phyloP scores from a whole-genome alignment of 2,888 invertebrate genomes.

The Drosophila nr. perissopoda region DNA sequence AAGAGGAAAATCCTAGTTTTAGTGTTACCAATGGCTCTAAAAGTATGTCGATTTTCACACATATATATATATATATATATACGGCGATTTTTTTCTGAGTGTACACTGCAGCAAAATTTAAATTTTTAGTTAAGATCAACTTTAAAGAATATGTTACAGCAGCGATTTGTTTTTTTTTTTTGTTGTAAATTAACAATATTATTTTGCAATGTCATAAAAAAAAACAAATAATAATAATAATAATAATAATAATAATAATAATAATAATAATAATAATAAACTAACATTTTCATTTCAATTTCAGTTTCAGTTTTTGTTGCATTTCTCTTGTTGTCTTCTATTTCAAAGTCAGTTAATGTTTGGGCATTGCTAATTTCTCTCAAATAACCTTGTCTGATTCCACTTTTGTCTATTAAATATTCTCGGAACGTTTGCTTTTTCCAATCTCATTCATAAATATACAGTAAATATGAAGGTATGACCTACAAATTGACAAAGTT shows the following conservation, averaged over 20 bases:
- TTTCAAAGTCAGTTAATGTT: neutral
- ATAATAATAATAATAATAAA: neutral
- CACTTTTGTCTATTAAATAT: neutral
- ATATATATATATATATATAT: no score
- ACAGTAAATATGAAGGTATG: conserved; percentile 24
- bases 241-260: neutral
- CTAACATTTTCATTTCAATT: neutral
- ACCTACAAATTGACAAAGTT: conserved; percentile 61
- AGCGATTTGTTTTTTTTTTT: neutral
- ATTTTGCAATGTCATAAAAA: neutral
- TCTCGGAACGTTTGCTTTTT: neutral
- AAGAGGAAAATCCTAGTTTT: neutral
- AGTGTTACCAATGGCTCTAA: no score
- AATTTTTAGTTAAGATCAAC: neutral
- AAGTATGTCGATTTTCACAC: no score
- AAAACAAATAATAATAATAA: no score
- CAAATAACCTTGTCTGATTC: neutral
- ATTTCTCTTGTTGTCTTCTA: neutral
- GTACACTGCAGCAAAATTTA: neutral
- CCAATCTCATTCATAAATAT: conserved; percentile 14
- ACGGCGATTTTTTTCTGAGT: neutral
- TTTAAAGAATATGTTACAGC: neutral
- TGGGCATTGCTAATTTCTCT: neutral
- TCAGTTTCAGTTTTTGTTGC: neutral
- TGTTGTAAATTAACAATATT: neutral